Conservation (phyloP, 2,113 vertebrate genomes). For the Paraplagusia blochii region DNA sequence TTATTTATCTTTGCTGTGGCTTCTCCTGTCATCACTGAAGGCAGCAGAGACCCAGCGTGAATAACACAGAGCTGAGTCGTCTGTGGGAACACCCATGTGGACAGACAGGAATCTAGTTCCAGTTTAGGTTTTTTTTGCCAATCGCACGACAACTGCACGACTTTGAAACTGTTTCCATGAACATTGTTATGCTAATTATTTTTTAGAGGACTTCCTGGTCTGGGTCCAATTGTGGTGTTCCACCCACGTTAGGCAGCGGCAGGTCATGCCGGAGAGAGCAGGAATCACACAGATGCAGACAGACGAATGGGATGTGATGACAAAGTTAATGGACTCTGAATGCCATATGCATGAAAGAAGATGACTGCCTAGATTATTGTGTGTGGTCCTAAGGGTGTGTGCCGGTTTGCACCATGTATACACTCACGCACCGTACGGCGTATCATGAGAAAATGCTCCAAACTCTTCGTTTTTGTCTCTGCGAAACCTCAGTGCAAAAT, state of each 20-base stretch:
- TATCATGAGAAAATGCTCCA: constrained; percentile 3
- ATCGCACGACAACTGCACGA: constrained; percentile 35
- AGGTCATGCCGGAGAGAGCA: constrained; percentile 1
- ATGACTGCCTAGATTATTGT: neutral
- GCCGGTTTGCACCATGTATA: neutral
- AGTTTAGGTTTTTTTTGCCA: constrained; percentile 36
- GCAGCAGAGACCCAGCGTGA: constrained; percentile 31
- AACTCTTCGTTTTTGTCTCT: constrained; percentile 2
- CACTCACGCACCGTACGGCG: constrained; percentile 1
- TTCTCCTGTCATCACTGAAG: constrained; percentile 50
- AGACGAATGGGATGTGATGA: constrained; percentile 35
- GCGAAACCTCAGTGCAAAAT: constrained; percentile 15
- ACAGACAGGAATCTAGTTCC: constrained; percentile 11
- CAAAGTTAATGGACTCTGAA: constrained; percentile 44
- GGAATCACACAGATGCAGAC: constrained; percentile 32
- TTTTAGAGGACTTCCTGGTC: constrained; percentile 37
- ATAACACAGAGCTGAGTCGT: constrained; percentile 42
- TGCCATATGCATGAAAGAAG: constrained; percentile 17
- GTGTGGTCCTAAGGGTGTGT: neutral
- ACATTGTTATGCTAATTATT: constrained; percentile 44
- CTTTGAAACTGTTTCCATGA: constrained; percentile 33
- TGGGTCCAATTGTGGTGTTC: constrained; percentile 38
- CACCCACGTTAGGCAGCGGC: constrained; percentile 24
- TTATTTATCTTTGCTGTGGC: constrained; percentile 38
- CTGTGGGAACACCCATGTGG: constrained; percentile 30